Conservation (phyloP, 2,797 vertebrate species). For the Malacoraja senta region DNA sequence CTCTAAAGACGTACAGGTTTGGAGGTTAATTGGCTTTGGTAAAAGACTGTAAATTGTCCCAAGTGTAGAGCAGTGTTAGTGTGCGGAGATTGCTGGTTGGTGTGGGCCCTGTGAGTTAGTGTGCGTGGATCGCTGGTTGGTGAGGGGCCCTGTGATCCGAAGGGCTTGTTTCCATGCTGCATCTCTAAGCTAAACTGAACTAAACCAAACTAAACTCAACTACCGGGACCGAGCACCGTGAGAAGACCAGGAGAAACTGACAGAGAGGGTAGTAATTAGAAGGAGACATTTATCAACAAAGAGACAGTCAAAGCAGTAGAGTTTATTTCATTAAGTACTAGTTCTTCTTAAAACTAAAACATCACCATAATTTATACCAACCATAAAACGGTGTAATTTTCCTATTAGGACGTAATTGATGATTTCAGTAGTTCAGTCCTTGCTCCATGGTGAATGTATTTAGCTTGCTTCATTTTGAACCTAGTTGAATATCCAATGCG, state of each 20-base stretch:
- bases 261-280: neutral
- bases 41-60: too few relatives aligned
- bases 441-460: neutral
- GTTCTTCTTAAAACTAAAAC: conserved; percentile 24
- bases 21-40: too few relatives aligned
- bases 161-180: too few relatives aligned
- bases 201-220: neutral
- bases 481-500: neutral
- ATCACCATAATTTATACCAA: conserved; percentile 9
- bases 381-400: conserved; percentile 14
- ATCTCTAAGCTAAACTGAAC: too few relatives aligned
- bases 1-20: too few relatives aligned
- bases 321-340: neutral
- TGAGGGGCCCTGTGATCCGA: too few relatives aligned
- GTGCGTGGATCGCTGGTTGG: too few relatives aligned
- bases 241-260: neutral
- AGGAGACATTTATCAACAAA: conserved; percentile 1
- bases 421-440: neutral
- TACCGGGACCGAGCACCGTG: neutral
- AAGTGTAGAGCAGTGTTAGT: too few relatives aligned
- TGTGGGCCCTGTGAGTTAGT: too few relatives aligned
- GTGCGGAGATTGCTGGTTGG: too few relatives aligned
- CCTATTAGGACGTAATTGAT: conserved; percentile 2
- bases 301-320: conserved; percentile 6
- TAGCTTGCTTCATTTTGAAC: neutral